These are phyloP conservation scores for Ranitomeya variabilis DNA, from an alignment of 2,113 vertebrate species.

Conservation along the genomic window DNA sequence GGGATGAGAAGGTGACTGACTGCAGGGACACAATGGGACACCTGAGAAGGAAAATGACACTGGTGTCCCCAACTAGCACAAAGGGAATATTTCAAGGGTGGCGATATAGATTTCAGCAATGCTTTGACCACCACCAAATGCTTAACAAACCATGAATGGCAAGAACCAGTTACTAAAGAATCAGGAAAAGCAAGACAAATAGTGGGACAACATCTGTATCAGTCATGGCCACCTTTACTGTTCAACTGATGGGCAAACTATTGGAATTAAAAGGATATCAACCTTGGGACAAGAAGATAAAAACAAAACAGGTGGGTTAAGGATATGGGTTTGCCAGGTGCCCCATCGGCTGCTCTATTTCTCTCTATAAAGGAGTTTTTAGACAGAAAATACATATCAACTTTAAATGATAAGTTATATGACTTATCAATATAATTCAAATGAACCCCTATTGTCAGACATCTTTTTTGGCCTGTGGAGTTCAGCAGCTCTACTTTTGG, in stretches of 20 bases:
- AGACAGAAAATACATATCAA: no score
- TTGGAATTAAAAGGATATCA: neutral
- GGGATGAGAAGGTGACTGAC: neutral
- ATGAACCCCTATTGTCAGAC: no score
- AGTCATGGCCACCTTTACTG: neutral
- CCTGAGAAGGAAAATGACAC: neutral
- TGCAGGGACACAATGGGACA: neutral
- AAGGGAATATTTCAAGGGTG: neutral
- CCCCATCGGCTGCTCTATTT: neutral
- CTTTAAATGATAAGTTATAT: no score
- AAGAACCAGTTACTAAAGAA: no score
- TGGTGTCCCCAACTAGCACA: neutral
- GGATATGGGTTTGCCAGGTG: neutral
- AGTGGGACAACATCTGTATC: neutral
- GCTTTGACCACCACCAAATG: neutral
- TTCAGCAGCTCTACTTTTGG: no score
- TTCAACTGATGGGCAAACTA: neutral
- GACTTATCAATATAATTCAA: no score
- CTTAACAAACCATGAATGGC: neutral
- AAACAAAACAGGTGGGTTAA: no score
- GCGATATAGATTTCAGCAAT: neutral
- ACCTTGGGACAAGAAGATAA: no score
- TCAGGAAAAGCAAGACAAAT: neutral
- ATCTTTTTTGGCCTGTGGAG: no score
- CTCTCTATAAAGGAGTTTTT: neutral